A percentile compares a stretch with the other conserved stretches of the same genome.
phyloP scores from a whole-genome alignment of 1,140 invertebrate species.

The Zaprionus lachaisei region DNA sequence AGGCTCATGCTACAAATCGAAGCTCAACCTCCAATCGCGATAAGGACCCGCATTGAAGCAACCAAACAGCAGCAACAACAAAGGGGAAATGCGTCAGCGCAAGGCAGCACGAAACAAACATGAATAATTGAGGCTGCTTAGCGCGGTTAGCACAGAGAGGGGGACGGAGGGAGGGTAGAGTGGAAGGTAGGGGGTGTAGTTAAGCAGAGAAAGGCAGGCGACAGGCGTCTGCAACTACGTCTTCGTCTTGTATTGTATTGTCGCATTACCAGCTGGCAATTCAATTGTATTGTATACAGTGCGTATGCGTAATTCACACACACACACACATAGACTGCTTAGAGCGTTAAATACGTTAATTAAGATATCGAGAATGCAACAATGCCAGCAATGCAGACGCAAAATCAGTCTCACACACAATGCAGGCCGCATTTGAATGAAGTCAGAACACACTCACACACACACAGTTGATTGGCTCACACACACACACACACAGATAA shows the following conservation, averaged over 20 bases:
- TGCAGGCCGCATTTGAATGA: not conserved
- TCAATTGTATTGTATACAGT: slow-evolving; percentile 19
- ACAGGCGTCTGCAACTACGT: not conserved
- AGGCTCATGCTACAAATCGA: slow-evolving; percentile 17
- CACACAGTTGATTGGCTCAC: not conserved
- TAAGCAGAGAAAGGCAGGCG: not conserved
- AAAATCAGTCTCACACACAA: not conserved
- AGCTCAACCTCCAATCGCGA: slow-evolving; percentile 41
- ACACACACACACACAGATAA: not conserved
- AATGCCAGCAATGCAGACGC: not conserved
- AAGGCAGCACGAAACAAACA: slow-evolving; percentile 41
- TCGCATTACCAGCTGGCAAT: slow-evolving; percentile 42
- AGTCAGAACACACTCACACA: not conserved
- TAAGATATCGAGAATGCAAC: slow-evolving; percentile 9
- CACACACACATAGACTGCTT: not conserved
- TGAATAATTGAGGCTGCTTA: slow-evolving; percentile 53
- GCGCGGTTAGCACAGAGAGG: slow-evolving; percentile 9
- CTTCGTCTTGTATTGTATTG: slow-evolving; percentile 1
- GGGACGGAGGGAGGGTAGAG: not conserved
- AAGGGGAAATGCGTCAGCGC: slow-evolving; percentile 42
- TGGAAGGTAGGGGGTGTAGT: not conserved
- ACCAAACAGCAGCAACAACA: slow-evolving; percentile 17
- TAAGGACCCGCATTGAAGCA: slow-evolving; percentile 42
- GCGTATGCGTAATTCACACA: slow-evolving; percentile 19
- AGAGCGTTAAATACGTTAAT: slow-evolving; percentile 11